Base-by-base conservation (phyloP, 2,113 vertebrate genomes). In the Hiodon alosoides region DNA sequence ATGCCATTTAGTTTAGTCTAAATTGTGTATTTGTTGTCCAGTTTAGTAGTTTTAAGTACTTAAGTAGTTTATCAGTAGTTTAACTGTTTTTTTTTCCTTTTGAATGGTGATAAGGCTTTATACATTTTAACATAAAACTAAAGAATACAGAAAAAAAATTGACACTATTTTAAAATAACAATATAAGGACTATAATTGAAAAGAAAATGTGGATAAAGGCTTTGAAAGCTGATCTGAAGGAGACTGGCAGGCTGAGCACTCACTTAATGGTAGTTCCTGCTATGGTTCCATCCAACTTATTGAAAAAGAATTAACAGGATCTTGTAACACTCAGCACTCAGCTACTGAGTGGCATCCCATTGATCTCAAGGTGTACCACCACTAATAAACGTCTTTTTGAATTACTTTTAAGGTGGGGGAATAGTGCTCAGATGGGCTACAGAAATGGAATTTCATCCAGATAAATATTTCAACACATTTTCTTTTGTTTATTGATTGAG, bases 381-480 rank as follows among this genome's bases (percentile, higher is more conserved):
- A 86, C 80, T 89, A 87, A 89, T 90, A 88, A 89, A 91, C 84
- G 86, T 88, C 82, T 90, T 86, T 90, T 87, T 87, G 86, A 90
- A 91, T 91, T 89, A 90, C 86, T 89, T 86, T 89, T 90, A 90
- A 92, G 89, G 87, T 88, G 86, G 87, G 90, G 86, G 87, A 89
- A 90, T 80, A 89, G 87, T 90, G 87, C 90, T 90, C 86, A 90
- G 89, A 88, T 88, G 83, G 82, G 88, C 85, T 84, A 84, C 88
- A 83, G 85, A 83, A 84, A 90, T 89, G 86, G 87, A 89, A 84
- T 89, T 87, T 87, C 81, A 88, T 87, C 82, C 85, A 86, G 85
- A 92, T 92, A 91, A 92, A 92, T 92, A 92, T 92, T 92, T 92
- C 88, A 92, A 91, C 90, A 90, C 88, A 87, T 90, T 88, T 88